Conservation (phyloP, 2,888 invertebrate genomes). For the Calliopum simillimum region DNA sequence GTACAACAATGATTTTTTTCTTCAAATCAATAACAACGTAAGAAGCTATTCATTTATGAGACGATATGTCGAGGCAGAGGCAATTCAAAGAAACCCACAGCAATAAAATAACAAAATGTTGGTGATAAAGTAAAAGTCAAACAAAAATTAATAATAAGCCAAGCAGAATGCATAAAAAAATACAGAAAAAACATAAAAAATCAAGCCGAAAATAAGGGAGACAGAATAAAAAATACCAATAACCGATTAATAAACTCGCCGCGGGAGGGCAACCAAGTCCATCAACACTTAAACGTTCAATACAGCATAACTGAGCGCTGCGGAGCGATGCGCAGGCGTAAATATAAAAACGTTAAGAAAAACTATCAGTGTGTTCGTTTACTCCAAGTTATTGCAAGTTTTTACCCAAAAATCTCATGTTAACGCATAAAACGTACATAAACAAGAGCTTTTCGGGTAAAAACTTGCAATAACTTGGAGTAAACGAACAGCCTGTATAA, state of each 20-base stretch:
- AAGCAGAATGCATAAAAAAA: neutral
- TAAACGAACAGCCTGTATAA: no score
- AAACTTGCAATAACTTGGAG: no score
- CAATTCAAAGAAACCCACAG: neutral
- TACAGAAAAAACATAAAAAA: neutral
- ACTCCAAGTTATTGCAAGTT: no score
- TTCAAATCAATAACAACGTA: no score
- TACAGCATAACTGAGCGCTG: constrained; percentile 4
- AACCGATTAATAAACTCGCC: constrained; percentile 32
- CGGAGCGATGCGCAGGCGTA: constrained; percentile 10
- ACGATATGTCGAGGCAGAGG: neutral
- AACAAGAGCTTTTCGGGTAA: no score
- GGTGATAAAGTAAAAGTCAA: constrained; percentile 32
- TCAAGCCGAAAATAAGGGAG: neutral
- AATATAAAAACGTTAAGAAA: neutral
- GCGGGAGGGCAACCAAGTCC: constrained; percentile 41
- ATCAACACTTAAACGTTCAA: constrained; percentile 48
- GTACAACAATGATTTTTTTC: no score
- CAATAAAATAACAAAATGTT: constrained; percentile 3
- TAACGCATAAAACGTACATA: no score
- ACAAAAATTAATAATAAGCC: constrained; percentile 36
- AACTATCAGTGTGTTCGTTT: no score
- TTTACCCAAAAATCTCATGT: no score
- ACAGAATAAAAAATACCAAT: constrained; percentile 21
- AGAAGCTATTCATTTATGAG: neutral